Evolutionary conservation across 2,888 invertebrate species (phyloP).

Genomic region (Archaeoteleia sp.): DNA sequence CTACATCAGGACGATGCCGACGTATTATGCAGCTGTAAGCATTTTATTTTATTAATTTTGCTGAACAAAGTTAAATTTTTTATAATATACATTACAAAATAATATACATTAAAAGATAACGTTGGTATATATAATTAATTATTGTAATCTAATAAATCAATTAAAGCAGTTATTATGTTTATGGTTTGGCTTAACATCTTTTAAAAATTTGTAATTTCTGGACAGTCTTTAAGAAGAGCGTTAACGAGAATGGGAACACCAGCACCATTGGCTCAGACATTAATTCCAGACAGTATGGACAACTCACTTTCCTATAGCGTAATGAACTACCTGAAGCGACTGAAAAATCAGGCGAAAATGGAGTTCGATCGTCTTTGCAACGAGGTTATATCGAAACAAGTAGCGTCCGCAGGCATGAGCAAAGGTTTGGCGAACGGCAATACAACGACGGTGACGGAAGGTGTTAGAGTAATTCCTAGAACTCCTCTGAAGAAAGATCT

Average conservation of each 20-base stretch:
- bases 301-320: slow-evolving; percentile 95
- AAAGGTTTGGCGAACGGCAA: slow-evolving; percentile 68
- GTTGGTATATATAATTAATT: too few relatives aligned
- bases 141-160: too few relatives aligned
- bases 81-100: too few relatives aligned
- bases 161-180: too few relatives aligned
- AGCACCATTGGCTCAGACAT: slow-evolving; percentile 85
- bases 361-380: slow-evolving; percentile 92
- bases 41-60: neutral
- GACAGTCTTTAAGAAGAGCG: slow-evolving; percentile 90
- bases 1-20: slow-evolving; percentile 97
- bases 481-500: slow-evolving; percentile 86
- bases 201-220: too few relatives aligned
- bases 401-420: slow-evolving; percentile 65
- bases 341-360: slow-evolving; percentile 94
- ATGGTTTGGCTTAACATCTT: too few relatives aligned
- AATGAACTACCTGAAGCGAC: slow-evolving; percentile 93
- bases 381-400: slow-evolving; percentile 83
- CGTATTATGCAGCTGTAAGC: slow-evolving; percentile 90
- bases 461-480: slow-evolving; percentile 84
- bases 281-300: slow-evolving; percentile 94
- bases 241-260: slow-evolving; percentile 94
- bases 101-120: neutral
- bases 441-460: slow-evolving; percentile 80
- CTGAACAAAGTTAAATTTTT: slow-evolving; percentile 1